Evolutionary conservation across 2,888 invertebrate genomes (phyloP).

Genomic region (Drosophila melanosoma): DNA sequence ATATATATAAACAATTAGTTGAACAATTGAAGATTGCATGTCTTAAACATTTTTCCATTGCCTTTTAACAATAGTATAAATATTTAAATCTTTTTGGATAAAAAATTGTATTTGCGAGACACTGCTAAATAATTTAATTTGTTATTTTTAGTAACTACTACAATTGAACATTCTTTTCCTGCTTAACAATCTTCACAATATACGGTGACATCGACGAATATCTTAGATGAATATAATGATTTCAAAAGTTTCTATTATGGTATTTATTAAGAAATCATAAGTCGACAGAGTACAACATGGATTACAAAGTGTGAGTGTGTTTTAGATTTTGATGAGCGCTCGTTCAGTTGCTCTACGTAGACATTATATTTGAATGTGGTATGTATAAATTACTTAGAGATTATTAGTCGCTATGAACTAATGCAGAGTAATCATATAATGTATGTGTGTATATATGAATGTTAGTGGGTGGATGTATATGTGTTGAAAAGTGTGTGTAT

Average conservation of each 20-base stretch:
- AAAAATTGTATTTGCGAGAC: not conserved
- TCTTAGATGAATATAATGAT: constrained; percentile 6
- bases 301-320: constrained; percentile 54
- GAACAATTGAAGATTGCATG: not conserved
- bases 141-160: not conserved
- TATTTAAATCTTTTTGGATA: not conserved
- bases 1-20: not conserved
- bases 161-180: not conserved
- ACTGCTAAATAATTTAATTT: not conserved
- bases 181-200: not conserved
- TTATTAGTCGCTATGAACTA: constrained; percentile 74
- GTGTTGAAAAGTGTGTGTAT: constrained; percentile 27
- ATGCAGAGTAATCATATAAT: constrained; percentile 59
- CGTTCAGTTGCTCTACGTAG: constrained; percentile 43
- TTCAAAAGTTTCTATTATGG: constrained; percentile 45
- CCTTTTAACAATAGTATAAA: not conserved
- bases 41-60: not conserved
- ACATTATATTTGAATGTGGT: constrained; percentile 50
- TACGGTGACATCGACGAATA: not conserved
- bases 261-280: constrained; percentile 78
- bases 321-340: constrained; percentile 41
- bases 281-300: constrained; percentile 66
- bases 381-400: constrained; percentile 75
- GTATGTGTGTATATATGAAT: constrained; percentile 25
- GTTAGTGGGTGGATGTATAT: constrained; percentile 16